A percentile compares a stretch with the other conserved stretches of the same genome.
Conservation (phyloP, 2,797 vertebrate species). For the Hemitrygon akajei region DNA sequence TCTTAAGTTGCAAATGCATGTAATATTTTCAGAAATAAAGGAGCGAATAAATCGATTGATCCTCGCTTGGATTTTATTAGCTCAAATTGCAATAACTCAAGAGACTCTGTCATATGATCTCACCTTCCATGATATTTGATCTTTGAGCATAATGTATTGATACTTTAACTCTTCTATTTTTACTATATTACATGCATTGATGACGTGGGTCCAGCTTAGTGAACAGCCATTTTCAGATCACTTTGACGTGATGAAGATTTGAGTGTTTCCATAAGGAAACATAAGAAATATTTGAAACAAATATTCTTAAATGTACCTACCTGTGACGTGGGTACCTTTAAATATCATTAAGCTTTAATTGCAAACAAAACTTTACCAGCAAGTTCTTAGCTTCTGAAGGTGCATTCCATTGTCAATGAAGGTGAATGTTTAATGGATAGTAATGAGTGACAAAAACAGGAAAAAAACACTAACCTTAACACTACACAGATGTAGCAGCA, state of each 20-base stretch:
- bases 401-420: slow-evolving; percentile 69
- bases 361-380: neutral
- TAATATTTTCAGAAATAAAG: neutral
- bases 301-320: slow-evolving; percentile 14
- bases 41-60: neutral
- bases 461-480: slow-evolving; percentile 94
- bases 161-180: neutral
- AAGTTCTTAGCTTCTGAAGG: slow-evolving; percentile 40
- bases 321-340: neutral
- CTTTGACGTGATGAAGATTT: neutral
- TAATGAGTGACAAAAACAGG: slow-evolving; percentile 66
- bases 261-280: neutral
- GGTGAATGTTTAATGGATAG: slow-evolving; percentile 68
- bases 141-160: neutral
- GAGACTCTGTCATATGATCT: neutral
- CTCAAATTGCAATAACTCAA: neutral
- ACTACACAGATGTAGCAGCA: slow-evolving; percentile 99
- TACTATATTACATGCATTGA: neutral
- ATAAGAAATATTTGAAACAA: neutral
- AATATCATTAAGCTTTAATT: neutral
- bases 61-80: neutral
- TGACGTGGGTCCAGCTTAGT: neutral
- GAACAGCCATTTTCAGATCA: neutral
- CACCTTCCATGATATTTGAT: neutral
- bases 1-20: neutral